Evolutionary conservation across 1,140 invertebrate species (phyloP).

Genomic region (Scaptomyza hsui): DNA sequence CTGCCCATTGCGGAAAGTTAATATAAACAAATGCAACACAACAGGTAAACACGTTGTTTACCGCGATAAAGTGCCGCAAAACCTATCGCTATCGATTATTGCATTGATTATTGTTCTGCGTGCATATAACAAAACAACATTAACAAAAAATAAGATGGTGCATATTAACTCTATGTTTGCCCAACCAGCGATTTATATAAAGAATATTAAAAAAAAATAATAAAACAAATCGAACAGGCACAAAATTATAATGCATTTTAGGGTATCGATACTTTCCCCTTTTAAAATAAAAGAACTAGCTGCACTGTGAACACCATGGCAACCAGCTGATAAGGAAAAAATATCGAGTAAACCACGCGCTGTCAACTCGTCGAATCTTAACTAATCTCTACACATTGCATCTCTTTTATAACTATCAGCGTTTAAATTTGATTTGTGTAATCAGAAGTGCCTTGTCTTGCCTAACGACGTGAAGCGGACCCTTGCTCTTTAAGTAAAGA

Average conservation of each 20-base stretch:
- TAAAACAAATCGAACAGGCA: too few relatives aligned
- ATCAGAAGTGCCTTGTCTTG: slow-evolving; percentile 31
- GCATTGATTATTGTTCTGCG: too few relatives aligned
- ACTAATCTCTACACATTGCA: slow-evolving; percentile 1
- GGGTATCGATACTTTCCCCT: too few relatives aligned
- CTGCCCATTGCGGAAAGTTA: slow-evolving; percentile 29
- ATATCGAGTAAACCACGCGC: slow-evolving; percentile 26
- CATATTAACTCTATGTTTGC: too few relatives aligned
- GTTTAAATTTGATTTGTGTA: slow-evolving; percentile 7
- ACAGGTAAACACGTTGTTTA: slow-evolving; percentile 44
- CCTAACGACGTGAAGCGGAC: slow-evolving; percentile 8
- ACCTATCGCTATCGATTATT: slow-evolving; percentile 5
- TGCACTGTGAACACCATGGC: too few relatives aligned
- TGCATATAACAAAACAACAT: too few relatives aligned
- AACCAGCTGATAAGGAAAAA: slow-evolving; percentile 21
- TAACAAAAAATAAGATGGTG: too few relatives aligned
- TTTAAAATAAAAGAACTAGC: too few relatives aligned
- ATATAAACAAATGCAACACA: slow-evolving; percentile 10
- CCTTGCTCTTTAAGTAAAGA: neutral
- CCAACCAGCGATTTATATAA: too few relatives aligned
- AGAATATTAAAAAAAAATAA: too few relatives aligned
- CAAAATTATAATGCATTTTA: too few relatives aligned
- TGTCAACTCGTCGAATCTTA: slow-evolving; percentile 11
- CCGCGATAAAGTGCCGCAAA: slow-evolving; percentile 11
- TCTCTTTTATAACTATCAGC: slow-evolving; percentile 4